Evolutionary conservation across 2,113 vertebrate species (phyloP).

Genomic region (Cyanistes caeruleus): DNA sequence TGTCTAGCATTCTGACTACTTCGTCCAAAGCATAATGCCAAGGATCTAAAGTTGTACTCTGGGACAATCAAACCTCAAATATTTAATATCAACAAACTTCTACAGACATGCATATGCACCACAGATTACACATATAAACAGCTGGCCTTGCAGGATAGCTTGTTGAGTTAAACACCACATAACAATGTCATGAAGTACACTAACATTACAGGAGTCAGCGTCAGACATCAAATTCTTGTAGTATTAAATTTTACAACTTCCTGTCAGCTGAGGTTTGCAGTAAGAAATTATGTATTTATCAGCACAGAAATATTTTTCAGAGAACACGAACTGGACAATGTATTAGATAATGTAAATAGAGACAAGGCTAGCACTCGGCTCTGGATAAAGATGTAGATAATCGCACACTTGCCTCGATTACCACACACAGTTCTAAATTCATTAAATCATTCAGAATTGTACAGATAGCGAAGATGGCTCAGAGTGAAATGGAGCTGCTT

Average conservation of each 20-base stretch:
- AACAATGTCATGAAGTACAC: slow-evolving; percentile 37
- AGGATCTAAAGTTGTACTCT: background rate
- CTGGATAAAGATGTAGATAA: background rate
- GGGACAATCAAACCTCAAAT: background rate
- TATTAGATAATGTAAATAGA: background rate
- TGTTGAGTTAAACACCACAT: slow-evolving; percentile 26
- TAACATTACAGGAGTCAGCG: background rate
- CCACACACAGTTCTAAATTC: background rate
- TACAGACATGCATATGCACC: background rate
- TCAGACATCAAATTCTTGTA: slow-evolving; percentile 7
- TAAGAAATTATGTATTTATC: background rate
- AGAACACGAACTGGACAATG: background rate
- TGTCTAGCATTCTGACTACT: background rate
- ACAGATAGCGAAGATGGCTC: background rate
- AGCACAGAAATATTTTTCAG: background rate
- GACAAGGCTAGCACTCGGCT: background rate
- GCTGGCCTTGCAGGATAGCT: background rate
- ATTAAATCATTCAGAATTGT: background rate
- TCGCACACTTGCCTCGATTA: background rate
- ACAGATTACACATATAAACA: background rate
- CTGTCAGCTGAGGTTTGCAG: slow-evolving; percentile 30
- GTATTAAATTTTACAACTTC: slow-evolving; percentile 10
- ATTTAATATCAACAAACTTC: slow-evolving; percentile 2
- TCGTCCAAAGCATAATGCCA: fast-evolving
- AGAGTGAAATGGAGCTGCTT: background rate